A percentile compares a stretch with the other conserved stretches of the same genome.
Evolutionary conservation across 2,113 vertebrate species (phyloP).

Genomic region (Ramphastos sulfuratus): DNA sequence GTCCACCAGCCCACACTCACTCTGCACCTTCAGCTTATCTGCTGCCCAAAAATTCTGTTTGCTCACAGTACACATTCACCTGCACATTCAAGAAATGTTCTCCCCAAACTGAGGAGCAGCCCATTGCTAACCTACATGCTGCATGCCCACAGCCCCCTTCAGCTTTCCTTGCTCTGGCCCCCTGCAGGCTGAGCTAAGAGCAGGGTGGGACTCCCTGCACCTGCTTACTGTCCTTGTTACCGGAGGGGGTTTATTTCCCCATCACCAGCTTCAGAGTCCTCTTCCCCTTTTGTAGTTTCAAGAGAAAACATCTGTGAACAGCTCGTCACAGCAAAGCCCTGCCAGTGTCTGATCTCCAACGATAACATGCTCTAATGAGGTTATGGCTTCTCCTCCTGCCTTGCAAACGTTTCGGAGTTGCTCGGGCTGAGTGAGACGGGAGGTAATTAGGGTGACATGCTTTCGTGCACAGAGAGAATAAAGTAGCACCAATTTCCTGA

Average conservation of each 20-base stretch:
- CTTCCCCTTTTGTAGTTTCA: constrained; percentile 40
- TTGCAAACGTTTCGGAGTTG: not conserved
- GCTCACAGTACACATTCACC: not conserved
- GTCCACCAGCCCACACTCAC: accelerated
- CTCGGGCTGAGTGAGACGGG: not conserved
- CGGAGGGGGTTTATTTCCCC: not conserved
- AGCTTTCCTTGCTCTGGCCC: not conserved
- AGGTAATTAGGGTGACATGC: constrained; percentile 58
- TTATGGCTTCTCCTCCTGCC: constrained; percentile 56
- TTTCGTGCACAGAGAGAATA: constrained; percentile 49
- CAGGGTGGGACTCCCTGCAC: not conserved
- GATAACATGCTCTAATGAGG: constrained; percentile 58
- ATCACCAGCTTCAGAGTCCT: not conserved
- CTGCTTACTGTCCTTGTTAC: not conserved
- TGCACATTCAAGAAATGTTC: accelerated
- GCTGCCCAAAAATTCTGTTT: not conserved
- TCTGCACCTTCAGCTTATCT: not conserved
- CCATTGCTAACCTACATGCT: not conserved
- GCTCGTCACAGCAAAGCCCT: constrained; percentile 34
- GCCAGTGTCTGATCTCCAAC: constrained; percentile 48
- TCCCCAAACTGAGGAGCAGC: not conserved
- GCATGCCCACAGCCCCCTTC: not conserved
- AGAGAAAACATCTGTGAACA: constrained; percentile 33
- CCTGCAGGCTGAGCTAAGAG: accelerated
- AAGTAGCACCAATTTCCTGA: constrained; percentile 62